A percentile compares a stretch with the other conserved stretches of the same genome.
Conservation (phyloP, 2,797 vertebrate genomes). For the Chrysolophus pictus region DNA sequence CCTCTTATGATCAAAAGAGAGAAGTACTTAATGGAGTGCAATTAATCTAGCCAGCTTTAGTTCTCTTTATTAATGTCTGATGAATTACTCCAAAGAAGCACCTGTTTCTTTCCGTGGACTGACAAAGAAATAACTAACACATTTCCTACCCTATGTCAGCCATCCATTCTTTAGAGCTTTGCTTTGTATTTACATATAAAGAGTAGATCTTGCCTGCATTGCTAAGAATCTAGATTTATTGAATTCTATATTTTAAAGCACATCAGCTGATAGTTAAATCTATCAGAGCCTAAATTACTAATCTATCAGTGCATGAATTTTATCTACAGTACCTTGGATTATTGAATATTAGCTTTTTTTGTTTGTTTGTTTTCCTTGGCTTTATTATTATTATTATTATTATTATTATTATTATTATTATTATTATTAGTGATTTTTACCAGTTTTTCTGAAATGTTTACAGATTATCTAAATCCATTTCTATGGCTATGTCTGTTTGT, state of each 20-base stretch:
- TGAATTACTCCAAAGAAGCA: background rate
- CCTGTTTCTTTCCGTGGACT: background rate
- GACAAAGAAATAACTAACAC: background rate
- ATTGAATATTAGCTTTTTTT: background rate
- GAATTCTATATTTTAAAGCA: background rate
- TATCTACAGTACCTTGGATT: background rate
- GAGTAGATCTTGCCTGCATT: background rate
- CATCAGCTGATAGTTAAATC: background rate
- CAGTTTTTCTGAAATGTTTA: background rate
- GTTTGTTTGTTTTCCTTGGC: background rate
- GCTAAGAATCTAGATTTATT: background rate
- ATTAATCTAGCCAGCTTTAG: background rate
- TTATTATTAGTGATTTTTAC: background rate
- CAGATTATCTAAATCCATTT: background rate
- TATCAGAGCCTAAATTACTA: background rate
- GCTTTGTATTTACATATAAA: background rate
- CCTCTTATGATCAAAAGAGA: background rate
- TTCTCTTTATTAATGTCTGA: background rate
- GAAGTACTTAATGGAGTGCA: background rate
- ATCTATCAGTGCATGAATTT: background rate
- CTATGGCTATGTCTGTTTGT: background rate
- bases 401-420: background rate
- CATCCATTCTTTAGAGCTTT: background rate
- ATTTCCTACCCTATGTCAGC: background rate
- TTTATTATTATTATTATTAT: background rate